phyloP scores from a whole-genome alignment of 1,140 invertebrate species.

The Drosophila kohkoa region DNA sequence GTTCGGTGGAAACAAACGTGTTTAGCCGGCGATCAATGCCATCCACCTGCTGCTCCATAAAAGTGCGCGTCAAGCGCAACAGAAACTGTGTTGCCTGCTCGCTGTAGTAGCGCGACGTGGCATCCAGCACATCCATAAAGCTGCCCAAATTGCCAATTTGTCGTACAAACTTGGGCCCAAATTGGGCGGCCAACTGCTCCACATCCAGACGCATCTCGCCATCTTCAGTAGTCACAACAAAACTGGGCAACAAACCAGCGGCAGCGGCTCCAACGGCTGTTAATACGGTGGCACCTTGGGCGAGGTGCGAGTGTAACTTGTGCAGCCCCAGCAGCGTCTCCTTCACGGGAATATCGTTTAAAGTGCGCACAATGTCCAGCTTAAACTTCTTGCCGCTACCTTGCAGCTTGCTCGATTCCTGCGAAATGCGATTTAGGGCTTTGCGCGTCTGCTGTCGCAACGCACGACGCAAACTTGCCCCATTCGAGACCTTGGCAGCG shows the following conservation, averaged over 20 bases:
- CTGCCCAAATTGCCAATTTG: conserved; percentile 63
- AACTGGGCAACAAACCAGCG: conserved; percentile 39
- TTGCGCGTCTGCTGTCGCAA: conserved; percentile 61
- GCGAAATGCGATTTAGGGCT: conserved; percentile 47
- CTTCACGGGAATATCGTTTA: conserved; percentile 77
- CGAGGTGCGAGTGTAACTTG: conserved; percentile 51
- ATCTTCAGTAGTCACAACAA: conserved; percentile 25
- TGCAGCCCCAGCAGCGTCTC: conserved; percentile 63
- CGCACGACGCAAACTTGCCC: conserved; percentile 45
- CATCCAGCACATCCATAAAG: conserved; percentile 65
- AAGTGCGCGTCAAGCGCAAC: conserved; percentile 60
- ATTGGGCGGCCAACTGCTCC: conserved; percentile 37
- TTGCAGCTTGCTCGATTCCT: conserved; percentile 59
- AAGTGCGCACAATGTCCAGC: conserved; percentile 71
- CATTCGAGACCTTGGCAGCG: conserved; percentile 63
- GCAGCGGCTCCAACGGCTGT: conserved; percentile 32
- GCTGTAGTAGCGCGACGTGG: conserved; percentile 57
- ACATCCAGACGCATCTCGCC: conserved; percentile 54
- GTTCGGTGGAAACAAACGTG: conserved; percentile 74
- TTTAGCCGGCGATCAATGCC: conserved; percentile 62
- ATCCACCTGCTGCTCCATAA: conserved; percentile 67
- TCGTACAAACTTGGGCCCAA: conserved; percentile 68
- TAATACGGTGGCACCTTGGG: conserved; percentile 27
- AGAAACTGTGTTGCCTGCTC: conserved; percentile 54
- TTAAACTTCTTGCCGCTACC: conserved; percentile 17